Evolutionary conservation across 2,113 vertebrate species (phyloP).

Genomic region (Mobula hypostoma): DNA sequence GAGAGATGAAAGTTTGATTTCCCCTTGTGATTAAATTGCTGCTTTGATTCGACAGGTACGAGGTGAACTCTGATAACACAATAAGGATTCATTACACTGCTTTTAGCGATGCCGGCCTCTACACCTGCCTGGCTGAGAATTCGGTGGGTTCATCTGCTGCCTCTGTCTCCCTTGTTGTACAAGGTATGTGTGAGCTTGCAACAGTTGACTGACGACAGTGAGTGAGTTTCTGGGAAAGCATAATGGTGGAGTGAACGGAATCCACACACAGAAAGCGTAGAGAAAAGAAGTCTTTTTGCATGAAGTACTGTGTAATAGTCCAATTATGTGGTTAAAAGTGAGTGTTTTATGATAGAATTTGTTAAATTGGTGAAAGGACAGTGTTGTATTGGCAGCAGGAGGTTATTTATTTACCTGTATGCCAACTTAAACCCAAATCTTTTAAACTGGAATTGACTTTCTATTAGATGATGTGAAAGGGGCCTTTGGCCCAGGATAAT

Average conservation of each 20-base stretch:
- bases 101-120: conserved; percentile 58
- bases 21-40: not conserved
- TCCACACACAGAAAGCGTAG: not conserved
- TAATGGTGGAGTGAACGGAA: not conserved
- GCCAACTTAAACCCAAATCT: not conserved
- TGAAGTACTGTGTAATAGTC: not conserved
- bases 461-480: not conserved
- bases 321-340: not conserved
- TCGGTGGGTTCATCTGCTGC: conserved; percentile 56
- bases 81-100: conserved; percentile 68
- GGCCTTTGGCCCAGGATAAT: not conserved
- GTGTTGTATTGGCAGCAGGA: not conserved
- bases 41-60: conserved; percentile 55
- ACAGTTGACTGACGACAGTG: not conserved
- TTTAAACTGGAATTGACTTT: not conserved
- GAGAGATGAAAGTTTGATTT: no score
- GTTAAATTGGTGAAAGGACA: not conserved
- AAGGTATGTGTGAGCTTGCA: conserved; percentile 54
- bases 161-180: conserved; percentile 56
- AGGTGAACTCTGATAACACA: conserved; percentile 68
- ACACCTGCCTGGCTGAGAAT: conserved; percentile 69
- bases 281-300: not conserved
- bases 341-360: no score
- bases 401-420: not conserved
- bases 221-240: not conserved